These are phyloP conservation scores for Coptodon bakossiorum DNA, from an alignment of 2,113 vertebrate genomes.

Conservation along the genomic window DNA sequence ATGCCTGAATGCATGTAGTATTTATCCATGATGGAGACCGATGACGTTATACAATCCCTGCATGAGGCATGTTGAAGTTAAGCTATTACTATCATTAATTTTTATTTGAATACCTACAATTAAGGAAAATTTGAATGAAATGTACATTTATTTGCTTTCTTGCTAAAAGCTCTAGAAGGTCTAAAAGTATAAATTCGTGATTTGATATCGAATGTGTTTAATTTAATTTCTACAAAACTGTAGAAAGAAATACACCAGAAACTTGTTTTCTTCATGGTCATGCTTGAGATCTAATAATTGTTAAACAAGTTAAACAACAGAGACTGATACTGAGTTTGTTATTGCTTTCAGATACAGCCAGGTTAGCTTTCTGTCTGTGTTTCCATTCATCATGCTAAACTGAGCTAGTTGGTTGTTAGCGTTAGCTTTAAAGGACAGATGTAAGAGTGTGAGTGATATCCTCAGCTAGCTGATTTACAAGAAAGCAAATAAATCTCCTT, in stretches of 20 bases:
- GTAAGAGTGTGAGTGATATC: not conserved
- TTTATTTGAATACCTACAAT: not conserved
- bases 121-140: not conserved
- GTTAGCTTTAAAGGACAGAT: not conserved
- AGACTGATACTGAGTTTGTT: not conserved
- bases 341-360: not conserved
- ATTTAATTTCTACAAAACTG: not conserved
- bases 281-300: not conserved
- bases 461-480: not conserved
- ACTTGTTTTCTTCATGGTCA: not conserved
- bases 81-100: not conserved
- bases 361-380: not conserved
- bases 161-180: not conserved
- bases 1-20: constrained; percentile 31
- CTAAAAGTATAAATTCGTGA: not conserved
- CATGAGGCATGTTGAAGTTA: constrained; percentile 55
- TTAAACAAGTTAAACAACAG: not conserved
- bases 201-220: not conserved
- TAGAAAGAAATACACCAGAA: not conserved
- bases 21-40: not conserved
- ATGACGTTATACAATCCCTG: constrained; percentile 1
- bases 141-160: not conserved
- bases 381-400: not conserved
- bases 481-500: not conserved
- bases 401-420: not conserved